Evolutionary conservation across 2,113 vertebrate genomes (phyloP).

Genomic region (Ramphastos sulfuratus): DNA sequence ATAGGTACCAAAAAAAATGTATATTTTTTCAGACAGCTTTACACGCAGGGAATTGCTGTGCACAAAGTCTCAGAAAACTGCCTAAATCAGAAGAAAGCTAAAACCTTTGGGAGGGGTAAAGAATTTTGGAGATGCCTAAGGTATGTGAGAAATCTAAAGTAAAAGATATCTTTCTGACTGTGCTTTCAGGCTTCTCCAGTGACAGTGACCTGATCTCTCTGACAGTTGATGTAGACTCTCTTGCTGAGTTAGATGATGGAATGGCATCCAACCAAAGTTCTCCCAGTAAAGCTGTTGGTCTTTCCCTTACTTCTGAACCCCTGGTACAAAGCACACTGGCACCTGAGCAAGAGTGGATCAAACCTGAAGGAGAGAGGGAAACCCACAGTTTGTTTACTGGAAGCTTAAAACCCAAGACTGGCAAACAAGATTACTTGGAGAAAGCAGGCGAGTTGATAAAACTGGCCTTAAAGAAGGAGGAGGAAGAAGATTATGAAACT

Average conservation of each 20-base stretch:
- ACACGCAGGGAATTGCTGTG: not conserved
- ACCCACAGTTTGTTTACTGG: constrained; percentile 79
- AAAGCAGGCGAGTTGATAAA: constrained; percentile 90
- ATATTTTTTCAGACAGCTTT: not conserved
- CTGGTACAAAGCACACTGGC: constrained; percentile 37
- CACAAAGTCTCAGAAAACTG: not conserved
- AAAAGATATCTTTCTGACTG: not conserved
- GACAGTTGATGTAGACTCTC: constrained; percentile 87
- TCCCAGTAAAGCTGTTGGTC: constrained; percentile 82
- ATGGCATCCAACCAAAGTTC: constrained; percentile 94
- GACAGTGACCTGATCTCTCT: constrained; percentile 90
- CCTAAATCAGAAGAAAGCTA: not conserved
- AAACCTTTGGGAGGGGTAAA: not conserved
- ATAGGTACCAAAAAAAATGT: not conserved
- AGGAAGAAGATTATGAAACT: constrained; percentile 88
- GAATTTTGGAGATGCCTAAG: not conserved
- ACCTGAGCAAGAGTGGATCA: constrained; percentile 78
- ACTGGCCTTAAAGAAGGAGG: constrained; percentile 90
- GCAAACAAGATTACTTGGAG: constrained; percentile 89
- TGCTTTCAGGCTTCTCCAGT: constrained; percentile 84
- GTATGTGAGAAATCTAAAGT: not conserved
- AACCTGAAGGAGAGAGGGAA: constrained; percentile 74
- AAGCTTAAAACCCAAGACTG: constrained; percentile 78
- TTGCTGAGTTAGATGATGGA: constrained; percentile 92
- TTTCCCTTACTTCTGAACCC: constrained; percentile 67